Base-by-base conservation (phyloP, 2,888 invertebrate genomes). In the Micoletzkya japonica region DNA sequence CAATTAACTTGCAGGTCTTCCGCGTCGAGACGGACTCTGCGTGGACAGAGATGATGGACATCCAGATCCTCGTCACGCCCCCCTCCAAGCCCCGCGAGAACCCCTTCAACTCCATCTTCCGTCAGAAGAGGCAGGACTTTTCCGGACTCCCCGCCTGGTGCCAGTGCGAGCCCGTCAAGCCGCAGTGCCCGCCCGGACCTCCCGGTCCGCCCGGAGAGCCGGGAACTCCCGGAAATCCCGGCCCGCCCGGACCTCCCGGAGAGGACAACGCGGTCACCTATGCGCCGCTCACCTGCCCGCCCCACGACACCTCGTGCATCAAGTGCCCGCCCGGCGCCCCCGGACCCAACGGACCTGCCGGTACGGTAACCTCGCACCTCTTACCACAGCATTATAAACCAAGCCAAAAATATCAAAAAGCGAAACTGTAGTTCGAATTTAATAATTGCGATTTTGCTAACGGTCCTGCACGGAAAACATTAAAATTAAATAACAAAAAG, bases 11-110 rank as follows among this genome's bases (percentile, higher is more conserved):
- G 10, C 68, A 74, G 56, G 77, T 78, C 44, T 79, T 79, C 74
- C 79, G 79, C 60, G 77, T 75, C 26, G 79, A 79, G 71, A 79
- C 79, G 50, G 79, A 79, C 70, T 74, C 77, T 28, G 79, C 79
- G 28, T 79, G 79, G 79, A 73, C 75, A 39, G 75, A 79, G 73
- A 79, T 79, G 79, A 76, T 79, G 76, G 77, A 79, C 73, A 73
- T 79, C 63, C 79, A 79, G 70, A 68, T 78, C 70, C 49, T 63
- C 34, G 83, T 83, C 52, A 75, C 82, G 24, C 83, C 83, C 30
- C 83, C 83, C 52, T 73, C 78, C 70, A 78, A 79, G 72, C 77
- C 77, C 67, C 63, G 74, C 20, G 73, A 67, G 63, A 77, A 77
- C 68, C 77, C 77, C 70, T 77, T 77, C 77, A 71, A 76, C 72